Percentiles rank a stretch among this genome's conserved stretches.
These are phyloP conservation scores for Sebastes fasciatus DNA, from an alignment of 2,113 vertebrate species.

Conservation along the genomic window DNA sequence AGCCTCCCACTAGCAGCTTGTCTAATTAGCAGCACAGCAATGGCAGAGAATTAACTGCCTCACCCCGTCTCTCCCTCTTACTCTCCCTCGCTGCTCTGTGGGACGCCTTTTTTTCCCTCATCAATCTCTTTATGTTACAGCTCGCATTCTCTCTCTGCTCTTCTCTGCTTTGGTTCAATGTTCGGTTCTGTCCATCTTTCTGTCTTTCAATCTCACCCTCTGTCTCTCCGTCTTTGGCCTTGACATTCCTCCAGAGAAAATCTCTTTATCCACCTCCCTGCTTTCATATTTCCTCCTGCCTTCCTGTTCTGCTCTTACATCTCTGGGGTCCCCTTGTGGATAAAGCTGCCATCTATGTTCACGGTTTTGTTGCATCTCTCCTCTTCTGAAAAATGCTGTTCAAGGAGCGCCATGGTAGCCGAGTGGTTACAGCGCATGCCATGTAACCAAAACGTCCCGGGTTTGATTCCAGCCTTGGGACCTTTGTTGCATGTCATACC, in stretches of 20 bases:
- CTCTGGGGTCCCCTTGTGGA: slow-evolving; percentile 36
- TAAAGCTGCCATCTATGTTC: slow-evolving; percentile 44
- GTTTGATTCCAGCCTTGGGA: neutral
- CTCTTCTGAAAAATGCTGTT: slow-evolving; percentile 27
- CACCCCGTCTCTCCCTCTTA: slow-evolving; percentile 48
- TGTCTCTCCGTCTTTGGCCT: slow-evolving; percentile 7
- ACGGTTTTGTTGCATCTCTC: slow-evolving; percentile 47
- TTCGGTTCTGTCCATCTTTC: slow-evolving; percentile 28
- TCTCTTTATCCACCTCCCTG: slow-evolving; percentile 50
- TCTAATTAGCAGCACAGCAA: slow-evolving; percentile 74
- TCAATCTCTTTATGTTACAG: slow-evolving; percentile 60
- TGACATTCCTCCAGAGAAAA: slow-evolving; percentile 48
- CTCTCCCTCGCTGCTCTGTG: slow-evolving; percentile 44
- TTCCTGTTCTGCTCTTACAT: slow-evolving; percentile 48
- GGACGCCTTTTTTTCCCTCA: slow-evolving; percentile 43
- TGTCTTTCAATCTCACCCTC: neutral
- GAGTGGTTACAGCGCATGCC: neutral
- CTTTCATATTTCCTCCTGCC: slow-evolving; percentile 56
- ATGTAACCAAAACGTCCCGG: neutral
- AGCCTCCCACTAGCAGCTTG: slow-evolving; percentile 69
- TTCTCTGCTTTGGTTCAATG: slow-evolving; percentile 33
- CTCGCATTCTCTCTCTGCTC: slow-evolving; percentile 11
- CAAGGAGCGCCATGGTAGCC: neutral
- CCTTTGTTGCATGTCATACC: neutral
- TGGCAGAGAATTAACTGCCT: slow-evolving; percentile 65